These are phyloP conservation scores for Himalopsyche japonica DNA, from an alignment of 2,888 invertebrate genomes.

Conservation along the genomic window DNA sequence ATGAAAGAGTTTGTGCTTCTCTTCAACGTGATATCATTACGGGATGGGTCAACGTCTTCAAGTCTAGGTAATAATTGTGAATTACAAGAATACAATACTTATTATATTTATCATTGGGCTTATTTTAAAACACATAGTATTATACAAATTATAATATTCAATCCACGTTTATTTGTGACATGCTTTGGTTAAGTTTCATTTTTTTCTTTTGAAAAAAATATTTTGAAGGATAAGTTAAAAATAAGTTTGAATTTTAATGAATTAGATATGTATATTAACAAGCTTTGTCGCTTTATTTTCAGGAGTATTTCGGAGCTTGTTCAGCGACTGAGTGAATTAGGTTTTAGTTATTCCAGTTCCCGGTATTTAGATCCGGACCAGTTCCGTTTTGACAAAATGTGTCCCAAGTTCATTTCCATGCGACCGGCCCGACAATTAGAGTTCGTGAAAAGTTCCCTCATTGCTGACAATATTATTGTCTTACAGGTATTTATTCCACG, in stretches of 20 bases:
- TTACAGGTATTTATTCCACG: constrained; percentile 49
- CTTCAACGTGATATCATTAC: constrained; percentile 63
- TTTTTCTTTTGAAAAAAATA: too few relatives aligned
- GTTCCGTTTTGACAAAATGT: constrained; percentile 62
- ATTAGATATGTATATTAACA: background rate
- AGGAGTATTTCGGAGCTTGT: constrained; percentile 57
- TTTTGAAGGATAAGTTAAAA: too few relatives aligned
- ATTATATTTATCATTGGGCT: too few relatives aligned
- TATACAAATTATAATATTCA: too few relatives aligned
- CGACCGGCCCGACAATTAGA: constrained; percentile 50
- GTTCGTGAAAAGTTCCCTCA: constrained; percentile 52
- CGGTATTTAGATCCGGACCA: constrained; percentile 55
- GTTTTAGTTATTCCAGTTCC: constrained; percentile 53
- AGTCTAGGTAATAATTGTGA: constrained; percentile 58
- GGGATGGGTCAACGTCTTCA: constrained; percentile 81
- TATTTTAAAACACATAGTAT: too few relatives aligned
- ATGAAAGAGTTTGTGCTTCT: constrained; percentile 67
- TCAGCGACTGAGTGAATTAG: constrained; percentile 53
- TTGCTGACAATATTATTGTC: constrained; percentile 55
- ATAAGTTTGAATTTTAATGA: background rate
- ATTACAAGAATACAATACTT: too few relatives aligned
- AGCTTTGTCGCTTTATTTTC: background rate
- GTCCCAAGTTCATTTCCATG: constrained; percentile 63
- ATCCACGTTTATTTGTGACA: too few relatives aligned
- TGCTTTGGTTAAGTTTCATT: too few relatives aligned